A percentile compares a stretch with the other conserved stretches of the same genome.
Conservation (phyloP, 2,888 invertebrate species). For the Aphodius granarius region DNA sequence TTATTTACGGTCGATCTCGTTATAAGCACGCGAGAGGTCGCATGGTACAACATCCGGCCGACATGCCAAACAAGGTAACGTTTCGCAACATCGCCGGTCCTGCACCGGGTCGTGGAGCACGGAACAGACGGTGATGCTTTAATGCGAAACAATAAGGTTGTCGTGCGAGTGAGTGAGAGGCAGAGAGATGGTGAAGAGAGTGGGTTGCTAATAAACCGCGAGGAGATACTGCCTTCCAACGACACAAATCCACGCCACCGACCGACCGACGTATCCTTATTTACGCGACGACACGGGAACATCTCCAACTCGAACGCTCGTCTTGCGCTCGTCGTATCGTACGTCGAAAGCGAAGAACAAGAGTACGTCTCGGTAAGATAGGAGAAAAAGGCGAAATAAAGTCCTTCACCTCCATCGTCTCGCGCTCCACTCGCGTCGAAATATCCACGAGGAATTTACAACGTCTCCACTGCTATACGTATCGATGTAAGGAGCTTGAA, state of each 20-base stretch:
- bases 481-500: conserved; percentile 5
- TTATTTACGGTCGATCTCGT: not conserved
- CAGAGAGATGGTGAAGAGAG: not conserved
- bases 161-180: not conserved
- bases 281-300: conserved; percentile 3
- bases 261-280: conserved; percentile 8
- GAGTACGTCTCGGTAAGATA: not conserved
- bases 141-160: not conserved
- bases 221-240: conserved; percentile 1
- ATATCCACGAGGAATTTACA: conserved; percentile 12
- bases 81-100: not conserved
- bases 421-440: not conserved
- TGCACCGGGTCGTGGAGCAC: not conserved
- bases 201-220: conserved; percentile 3
- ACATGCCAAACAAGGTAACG: not conserved
- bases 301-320: not conserved
- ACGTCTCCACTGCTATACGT: conserved; percentile 1
- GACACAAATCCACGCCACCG: conserved; percentile 11
- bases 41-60: not conserved
- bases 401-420: not conserved
- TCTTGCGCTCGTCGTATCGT: not conserved
- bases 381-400: conserved; percentile 5
- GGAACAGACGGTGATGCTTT: not conserved
- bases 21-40: not conserved
- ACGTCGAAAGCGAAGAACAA: conserved; percentile 1